phyloP scores from a whole-genome alignment of 2,888 invertebrate species.

The Chrysopilus asiliformis region DNA sequence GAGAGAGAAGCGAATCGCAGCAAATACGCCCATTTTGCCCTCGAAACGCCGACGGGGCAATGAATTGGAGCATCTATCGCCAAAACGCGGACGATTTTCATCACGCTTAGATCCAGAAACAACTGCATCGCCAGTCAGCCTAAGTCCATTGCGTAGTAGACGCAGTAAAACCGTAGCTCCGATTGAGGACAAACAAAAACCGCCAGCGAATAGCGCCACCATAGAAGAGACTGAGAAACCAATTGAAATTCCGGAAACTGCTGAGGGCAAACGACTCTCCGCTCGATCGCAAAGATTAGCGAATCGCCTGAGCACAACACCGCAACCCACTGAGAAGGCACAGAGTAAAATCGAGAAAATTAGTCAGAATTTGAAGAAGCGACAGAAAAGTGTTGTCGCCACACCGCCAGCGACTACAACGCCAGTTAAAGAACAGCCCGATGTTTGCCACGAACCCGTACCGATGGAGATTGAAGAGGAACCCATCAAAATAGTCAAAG shows the following conservation, averaged over 20 bases:
- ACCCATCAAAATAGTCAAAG: too few species aligned
- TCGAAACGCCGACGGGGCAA: constrained; percentile 4
- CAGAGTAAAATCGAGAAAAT: constrained; percentile 6
- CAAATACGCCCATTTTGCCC: too few species aligned
- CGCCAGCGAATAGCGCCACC: constrained; percentile 5
- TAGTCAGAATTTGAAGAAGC: neutral
- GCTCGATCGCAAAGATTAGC: constrained; percentile 12
- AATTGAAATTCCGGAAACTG: neutral
- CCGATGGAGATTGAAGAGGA: too few species aligned
- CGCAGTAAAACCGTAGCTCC: constrained; percentile 7
- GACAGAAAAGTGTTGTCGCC: neutral
- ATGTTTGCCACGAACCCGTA: too few species aligned
- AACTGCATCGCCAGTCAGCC: neutral
- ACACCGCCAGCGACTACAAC: neutral
- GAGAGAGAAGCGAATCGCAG: constrained; percentile 21
- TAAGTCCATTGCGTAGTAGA: constrained; percentile 7
- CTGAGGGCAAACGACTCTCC: neutral
- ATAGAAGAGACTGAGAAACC: too few species aligned
- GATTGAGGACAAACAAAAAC: constrained; percentile 3
- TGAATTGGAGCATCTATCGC: constrained; percentile 5
- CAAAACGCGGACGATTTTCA: constrained; percentile 2
- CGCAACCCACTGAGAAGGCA: constrained; percentile 8
- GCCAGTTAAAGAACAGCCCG: neutral
- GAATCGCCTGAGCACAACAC: constrained; percentile 9
- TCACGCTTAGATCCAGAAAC: neutral